Base-by-base conservation (phyloP, 2,888 invertebrate species). In the Drosophila robusta region DNA sequence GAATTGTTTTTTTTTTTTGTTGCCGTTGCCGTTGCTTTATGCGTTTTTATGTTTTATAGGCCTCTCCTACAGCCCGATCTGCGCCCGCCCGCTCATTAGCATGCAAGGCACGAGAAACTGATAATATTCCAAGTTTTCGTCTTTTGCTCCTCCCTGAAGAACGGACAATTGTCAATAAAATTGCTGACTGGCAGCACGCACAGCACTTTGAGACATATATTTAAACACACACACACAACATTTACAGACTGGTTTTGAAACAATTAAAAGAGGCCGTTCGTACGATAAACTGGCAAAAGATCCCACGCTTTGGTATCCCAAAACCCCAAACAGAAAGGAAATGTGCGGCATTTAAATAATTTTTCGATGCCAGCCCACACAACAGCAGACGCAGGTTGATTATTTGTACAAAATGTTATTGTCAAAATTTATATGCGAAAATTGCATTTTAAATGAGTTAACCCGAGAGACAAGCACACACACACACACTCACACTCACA, bases 371-470 rank as follows among this genome's bases (percentile, higher is more conserved):
- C 82, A 73, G 58, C 86, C 78, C 73, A 84, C 87, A 83, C 76
- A 67, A 32, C 49, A 41, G 12, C 41, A 24, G 47, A 54, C 64
- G 70, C 75, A 70, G 50, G 54, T 61, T 65, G 72, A 77, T 78
- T 65, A 82, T 87, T 85, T 87, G 82, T 82, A 61, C 16, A 66
- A 85, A 69, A 69, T 69, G 77, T 83, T 82, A 56, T 81, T 72
- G 65, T 67, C 41, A 60, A 58, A 83, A 85, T 84, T 85, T 87
- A 84, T 84, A 85, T 84, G 83, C 86, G 83, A 84, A 87, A 84
- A 87, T 58, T 84, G 83, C 83, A 82, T 82, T 82, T 66, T 52
- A 64, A 82, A 85, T 82, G 68, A 77, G 79, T 26, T 26, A 42
- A 29, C 42, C 22, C 52, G 47, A 39, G 22, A 22, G 29, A 29